Evolutionary conservation across 1,140 invertebrate species (phyloP).

Genomic region (Scaptodrosophila lebanonensis): DNA sequence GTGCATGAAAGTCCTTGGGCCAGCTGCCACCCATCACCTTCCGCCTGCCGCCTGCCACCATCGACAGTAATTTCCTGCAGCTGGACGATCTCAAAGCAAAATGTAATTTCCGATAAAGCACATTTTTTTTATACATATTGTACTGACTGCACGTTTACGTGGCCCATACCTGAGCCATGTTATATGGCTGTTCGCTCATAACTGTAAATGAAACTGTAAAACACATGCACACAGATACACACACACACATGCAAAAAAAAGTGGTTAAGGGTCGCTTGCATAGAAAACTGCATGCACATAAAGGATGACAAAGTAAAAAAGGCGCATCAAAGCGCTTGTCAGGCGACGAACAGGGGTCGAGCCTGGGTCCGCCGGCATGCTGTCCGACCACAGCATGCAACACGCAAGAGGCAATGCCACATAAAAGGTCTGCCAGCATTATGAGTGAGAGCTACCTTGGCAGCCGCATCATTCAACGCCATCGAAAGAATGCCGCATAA

Average conservation of each 20-base stretch:
- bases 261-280: too few species aligned
- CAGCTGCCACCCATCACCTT: background rate
- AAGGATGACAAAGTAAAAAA: constrained; percentile 42
- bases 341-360: background rate
- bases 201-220: constrained; percentile 18
- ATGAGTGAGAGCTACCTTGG: background rate
- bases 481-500: too few species aligned
- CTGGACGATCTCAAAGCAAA: constrained; percentile 50
- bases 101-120: constrained; percentile 64
- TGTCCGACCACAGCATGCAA: constrained; percentile 30
- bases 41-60: constrained; percentile 32
- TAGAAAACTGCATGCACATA: constrained; percentile 13
- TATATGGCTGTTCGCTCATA: constrained; percentile 45
- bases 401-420: constrained; percentile 9
- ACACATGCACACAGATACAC: constrained; percentile 7
- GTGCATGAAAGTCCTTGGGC: too few species aligned
- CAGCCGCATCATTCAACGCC: background rate
- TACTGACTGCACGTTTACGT: constrained; percentile 18
- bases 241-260: constrained; percentile 10
- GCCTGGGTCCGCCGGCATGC: constrained; percentile 1
- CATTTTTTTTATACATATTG: constrained; percentile 37
- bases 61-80: constrained; percentile 63
- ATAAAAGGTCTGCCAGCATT: constrained; percentile 1
- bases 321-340: constrained; percentile 35
- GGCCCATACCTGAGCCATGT: constrained; percentile 24